Percentiles rank a stretch among this genome's conserved stretches.
These are phyloP conservation scores for Escarpia spicata DNA, from an alignment of 2,888 invertebrate genomes.

Conservation along the genomic window DNA sequence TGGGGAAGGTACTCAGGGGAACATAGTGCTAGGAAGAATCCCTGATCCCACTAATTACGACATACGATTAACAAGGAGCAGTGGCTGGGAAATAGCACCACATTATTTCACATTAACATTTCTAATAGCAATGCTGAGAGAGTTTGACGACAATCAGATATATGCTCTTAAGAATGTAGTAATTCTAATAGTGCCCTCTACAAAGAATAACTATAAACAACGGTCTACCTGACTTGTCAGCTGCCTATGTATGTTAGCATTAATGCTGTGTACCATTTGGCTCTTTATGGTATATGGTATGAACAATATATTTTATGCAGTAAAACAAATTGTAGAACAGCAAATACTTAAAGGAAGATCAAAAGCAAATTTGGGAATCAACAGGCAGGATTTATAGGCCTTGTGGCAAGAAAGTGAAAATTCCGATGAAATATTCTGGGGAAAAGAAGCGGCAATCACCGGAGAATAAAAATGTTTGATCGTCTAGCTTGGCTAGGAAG, in stretches of 20 bases:
- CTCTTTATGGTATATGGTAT: too few relatives aligned
- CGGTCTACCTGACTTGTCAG: neutral
- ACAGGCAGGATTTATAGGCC: too few relatives aligned
- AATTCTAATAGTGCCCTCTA: neutral
- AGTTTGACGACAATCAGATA: neutral
- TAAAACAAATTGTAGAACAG: too few relatives aligned
- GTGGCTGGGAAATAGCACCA: neutral
- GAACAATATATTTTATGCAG: too few relatives aligned
- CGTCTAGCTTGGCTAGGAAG: too few relatives aligned
- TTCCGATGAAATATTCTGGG: too few relatives aligned
- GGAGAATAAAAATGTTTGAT: too few relatives aligned
- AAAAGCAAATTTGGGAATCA: too few relatives aligned
- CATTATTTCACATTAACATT: neutral
- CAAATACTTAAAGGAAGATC: too few relatives aligned
- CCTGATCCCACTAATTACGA: neutral
- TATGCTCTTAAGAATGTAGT: neutral
- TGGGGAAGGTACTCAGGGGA: neutral
- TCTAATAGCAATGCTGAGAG: neutral
- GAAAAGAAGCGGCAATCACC: too few relatives aligned
- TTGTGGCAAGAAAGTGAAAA: too few relatives aligned
- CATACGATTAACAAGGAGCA: neutral
- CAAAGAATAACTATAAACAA: neutral
- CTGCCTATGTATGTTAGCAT: neutral
- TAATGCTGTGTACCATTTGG: neutral
- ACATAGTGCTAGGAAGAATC: neutral